phyloP scores from a whole-genome alignment of 2,888 invertebrate genomes.

The Cryptocephalus moraei region DNA sequence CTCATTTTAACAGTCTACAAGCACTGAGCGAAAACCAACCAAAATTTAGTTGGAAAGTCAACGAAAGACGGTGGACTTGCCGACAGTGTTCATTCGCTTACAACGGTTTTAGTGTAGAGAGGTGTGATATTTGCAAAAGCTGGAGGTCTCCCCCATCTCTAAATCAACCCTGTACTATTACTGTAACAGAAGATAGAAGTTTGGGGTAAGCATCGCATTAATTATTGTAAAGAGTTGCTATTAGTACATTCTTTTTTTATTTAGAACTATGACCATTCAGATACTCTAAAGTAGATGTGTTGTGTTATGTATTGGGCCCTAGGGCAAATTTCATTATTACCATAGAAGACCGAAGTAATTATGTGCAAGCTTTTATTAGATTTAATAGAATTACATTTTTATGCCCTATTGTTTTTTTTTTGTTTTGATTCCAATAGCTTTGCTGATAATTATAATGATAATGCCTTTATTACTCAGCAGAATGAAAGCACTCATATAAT shows the following conservation, averaged over 20 bases:
- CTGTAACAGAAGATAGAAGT: conserved; percentile 48
- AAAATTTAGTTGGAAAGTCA: conserved; percentile 25
- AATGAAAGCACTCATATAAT: too few relatives aligned
- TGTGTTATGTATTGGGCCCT: too few relatives aligned
- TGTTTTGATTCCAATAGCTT: neutral
- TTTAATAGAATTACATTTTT: neutral
- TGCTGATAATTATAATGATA: too few relatives aligned
- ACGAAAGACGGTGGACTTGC: conserved; percentile 74
- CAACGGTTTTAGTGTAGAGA: conserved; percentile 68
- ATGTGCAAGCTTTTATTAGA: conserved; percentile 10
- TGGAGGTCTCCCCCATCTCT: conserved; percentile 49
- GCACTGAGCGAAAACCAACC: conserved; percentile 27
- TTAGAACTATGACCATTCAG: too few relatives aligned
- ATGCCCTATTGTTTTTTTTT: neutral
- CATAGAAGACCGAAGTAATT: conserved; percentile 1
- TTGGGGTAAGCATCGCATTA: conserved; percentile 18
- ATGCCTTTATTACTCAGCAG: too few relatives aligned
- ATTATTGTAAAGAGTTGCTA: too few relatives aligned
- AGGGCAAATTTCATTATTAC: neutral
- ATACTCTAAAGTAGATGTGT: too few relatives aligned
- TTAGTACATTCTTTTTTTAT: too few relatives aligned
- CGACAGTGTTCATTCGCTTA: conserved; percentile 81
- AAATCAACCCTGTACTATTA: conserved; percentile 58
- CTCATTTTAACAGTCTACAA: conserved; percentile 21
- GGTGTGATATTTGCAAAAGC: conserved; percentile 75